Base-by-base conservation (phyloP, 2,113 vertebrate species). In the Hippoglossus stenolepis region DNA sequence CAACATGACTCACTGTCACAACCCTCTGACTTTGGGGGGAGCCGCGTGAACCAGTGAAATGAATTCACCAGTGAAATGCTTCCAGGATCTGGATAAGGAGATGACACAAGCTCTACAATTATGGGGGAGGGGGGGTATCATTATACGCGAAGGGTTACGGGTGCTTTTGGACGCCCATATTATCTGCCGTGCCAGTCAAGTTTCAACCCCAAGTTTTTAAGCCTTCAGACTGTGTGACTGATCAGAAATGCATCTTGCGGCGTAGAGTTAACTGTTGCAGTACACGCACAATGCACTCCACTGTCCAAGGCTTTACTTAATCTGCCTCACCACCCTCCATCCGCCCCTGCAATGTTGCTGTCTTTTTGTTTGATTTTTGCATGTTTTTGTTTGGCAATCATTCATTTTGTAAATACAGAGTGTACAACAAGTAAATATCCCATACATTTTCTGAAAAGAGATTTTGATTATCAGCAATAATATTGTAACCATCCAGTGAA, bases 291-390 rank as follows among this genome's bases (percentile, higher is more conserved):
- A 69, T 43, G 45, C 73, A 57, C 61, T 51, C 12, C 67, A 45
- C 62, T 45, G 47, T 31, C 63, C 20, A 28, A 67, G 43, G 43
- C 65, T 62, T 43, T 3, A 43, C 26, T 78, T 38, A 47, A 54
- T 14, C 45, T 70, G 75, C 80, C 69, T 59, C 65, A 80, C 62
- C 57, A 21, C 69, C 57, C 76, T 83, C 7, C 84, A 61, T 20
- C 24, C 8, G 65, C 62, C 38, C 31, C 40, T 40, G 10, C 80
- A 65, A 77, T 73, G 56, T 74, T 45, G 51, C 43, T 75, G 40
- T 76, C 23, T 77, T 49, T 53, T 78, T n/a, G 35, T 66, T 63
- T 81, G 77, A 81, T 31, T 31, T 31, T 31, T 31, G 31, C 31
- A 81, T 82, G 80, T 12, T 67, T 67, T 80, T 23, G 47, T 31